A percentile compares a stretch with the other conserved stretches of the same genome.
These are phyloP conservation scores for Theonella swinhoei DNA, from an alignment of 37 sponge, comb jelly and placozoan genomes.

Conservation along the genomic window DNA sequence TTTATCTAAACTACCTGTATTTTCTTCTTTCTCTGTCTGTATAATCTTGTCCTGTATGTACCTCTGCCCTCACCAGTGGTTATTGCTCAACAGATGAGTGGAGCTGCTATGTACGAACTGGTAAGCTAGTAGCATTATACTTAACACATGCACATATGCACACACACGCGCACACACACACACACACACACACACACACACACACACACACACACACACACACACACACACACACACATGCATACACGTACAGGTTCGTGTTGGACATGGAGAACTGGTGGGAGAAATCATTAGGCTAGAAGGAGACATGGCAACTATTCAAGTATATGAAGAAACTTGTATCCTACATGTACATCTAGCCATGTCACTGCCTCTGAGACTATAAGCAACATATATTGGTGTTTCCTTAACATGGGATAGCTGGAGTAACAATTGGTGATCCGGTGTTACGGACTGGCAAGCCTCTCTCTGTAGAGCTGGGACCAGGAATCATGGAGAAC, in stretches of 20 bases:
- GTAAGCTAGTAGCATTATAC: slow-evolving; percentile 58
- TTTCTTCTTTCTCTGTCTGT: too few species aligned
- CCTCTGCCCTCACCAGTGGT: too few species aligned
- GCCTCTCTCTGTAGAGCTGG: slow-evolving; percentile 99
- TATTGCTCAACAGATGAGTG: slow-evolving; percentile 93
- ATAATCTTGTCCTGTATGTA: too few species aligned
- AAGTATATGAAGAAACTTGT: slow-evolving; percentile 97
- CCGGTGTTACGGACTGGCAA: slow-evolving; percentile 97
- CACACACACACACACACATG: neutral
- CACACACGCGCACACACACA: neutral
- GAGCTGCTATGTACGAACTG: slow-evolving; percentile 99
- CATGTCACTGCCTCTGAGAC: neutral
- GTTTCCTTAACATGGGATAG: slow-evolving; percentile 55
- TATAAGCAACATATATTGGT: neutral
- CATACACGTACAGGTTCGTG: slow-evolving; percentile 64
- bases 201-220: neutral
- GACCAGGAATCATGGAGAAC: slow-evolving; percentile 96
- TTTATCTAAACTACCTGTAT: too few species aligned
- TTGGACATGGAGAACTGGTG: slow-evolving; percentile 95
- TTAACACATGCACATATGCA: neutral
- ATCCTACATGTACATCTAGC: slow-evolving; percentile 39
- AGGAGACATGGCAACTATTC: slow-evolving; percentile 97
- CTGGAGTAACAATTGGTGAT: slow-evolving; percentile 97
- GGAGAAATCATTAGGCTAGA: slow-evolving; percentile 99
- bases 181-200: neutral